Evolutionary conservation across 2,797 vertebrate species (phyloP), one percentile per base, ranked within the genome.

Genomic region (Phylloscopus collybita): DNA sequence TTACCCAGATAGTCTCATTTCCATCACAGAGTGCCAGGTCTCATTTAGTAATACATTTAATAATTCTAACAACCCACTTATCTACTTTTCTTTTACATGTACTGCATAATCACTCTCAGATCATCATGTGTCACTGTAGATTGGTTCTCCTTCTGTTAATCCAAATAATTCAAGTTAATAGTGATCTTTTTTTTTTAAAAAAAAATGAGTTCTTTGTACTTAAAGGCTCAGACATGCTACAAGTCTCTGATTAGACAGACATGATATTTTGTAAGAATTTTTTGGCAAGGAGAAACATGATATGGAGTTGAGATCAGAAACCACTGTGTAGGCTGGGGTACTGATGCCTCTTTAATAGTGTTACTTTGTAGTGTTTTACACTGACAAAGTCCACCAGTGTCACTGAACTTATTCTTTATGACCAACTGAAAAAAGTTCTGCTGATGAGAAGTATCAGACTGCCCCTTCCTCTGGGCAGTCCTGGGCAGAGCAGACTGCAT

Each of bases 11-110:
- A 95, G 73, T 91, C 62, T 95, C 60, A 85, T 96, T 95, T 97
- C 95, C 96, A 95, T 85, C 90, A 92, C 18, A 75, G 34, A 86
- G 57, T 93, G 50, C 51, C 79, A 96, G 72, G 50, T 92, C 81
- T 95, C 66, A 85, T 86, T 94, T 96, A 90, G 75, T 96, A 95
- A 96, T 84, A 81, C 85, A 86, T 90, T 92, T 94, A 95, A 86
- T 86, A 90, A 79, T 73, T 96, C 87, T 95, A 93, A 95, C 60
- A 88, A 88, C 57, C 34, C 44, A 53, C 66, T 93, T 91, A 84
- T 44, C 30, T 91, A 47, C 87, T 97, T 96, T 94, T 78, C 92
- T 92, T 93, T 84, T 80, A 80, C 60, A 53, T 66, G 61, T 86
- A 86, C 70, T 53, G 18, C 67, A 65, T 84, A 60, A 93, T 92